Percentiles rank a stretch among this genome's conserved stretches.
Conservation (phyloP, 2,797 vertebrate genomes). For the Melopsittacus undulatus region DNA sequence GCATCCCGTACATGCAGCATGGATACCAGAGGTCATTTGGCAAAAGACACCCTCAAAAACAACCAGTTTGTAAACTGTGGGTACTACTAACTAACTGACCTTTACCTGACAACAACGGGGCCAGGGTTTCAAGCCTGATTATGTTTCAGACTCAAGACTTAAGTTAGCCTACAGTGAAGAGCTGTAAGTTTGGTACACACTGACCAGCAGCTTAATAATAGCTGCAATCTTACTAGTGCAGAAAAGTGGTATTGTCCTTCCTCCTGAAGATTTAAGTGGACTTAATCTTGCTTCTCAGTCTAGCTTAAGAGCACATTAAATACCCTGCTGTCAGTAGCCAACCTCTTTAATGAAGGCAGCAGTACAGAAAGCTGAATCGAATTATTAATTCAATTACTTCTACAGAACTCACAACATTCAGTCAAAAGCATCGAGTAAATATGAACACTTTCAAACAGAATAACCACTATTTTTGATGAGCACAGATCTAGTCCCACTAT, state of each 20-base stretch:
- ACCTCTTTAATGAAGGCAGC: conserved; percentile 34
- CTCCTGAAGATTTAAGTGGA: not conserved
- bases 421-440: not conserved
- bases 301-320: conserved; percentile 41
- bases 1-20: fast-evolving
- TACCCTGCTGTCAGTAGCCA: conserved; percentile 14
- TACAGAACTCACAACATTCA: not conserved
- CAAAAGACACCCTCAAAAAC: not conserved
- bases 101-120: not conserved
- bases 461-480: not conserved
- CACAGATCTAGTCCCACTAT: not conserved
- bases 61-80: not conserved
- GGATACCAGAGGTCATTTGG: not conserved
- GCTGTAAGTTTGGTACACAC: not conserved
- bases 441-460: not conserved
- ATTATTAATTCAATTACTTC: conserved; percentile 30
- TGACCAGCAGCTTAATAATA: conserved; percentile 23
- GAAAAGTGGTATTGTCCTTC: not conserved
- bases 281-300: not conserved
- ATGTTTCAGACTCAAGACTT: not conserved
- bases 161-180: not conserved
- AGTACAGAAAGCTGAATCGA: conserved; percentile 14
- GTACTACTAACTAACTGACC: not conserved
- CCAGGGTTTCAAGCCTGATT: not conserved
- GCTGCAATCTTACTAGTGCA: not conserved